Evolutionary conservation across 2,797 vertebrate species (phyloP).

Genomic region (Spinibarbus caldwelli): DNA sequence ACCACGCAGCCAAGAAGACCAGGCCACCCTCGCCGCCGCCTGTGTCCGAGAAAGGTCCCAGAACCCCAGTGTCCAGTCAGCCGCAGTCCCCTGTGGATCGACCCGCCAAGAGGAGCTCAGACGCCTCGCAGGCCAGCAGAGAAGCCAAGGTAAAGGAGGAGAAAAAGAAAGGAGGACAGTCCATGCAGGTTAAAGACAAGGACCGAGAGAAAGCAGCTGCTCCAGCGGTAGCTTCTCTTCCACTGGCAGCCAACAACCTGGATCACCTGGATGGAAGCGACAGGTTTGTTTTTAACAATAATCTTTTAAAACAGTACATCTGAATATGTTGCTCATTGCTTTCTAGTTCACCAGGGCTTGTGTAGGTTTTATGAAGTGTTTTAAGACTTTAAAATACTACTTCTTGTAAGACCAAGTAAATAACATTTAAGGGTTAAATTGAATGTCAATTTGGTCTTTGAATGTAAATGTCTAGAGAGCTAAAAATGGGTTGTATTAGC

Average conservation of each 20-base stretch:
- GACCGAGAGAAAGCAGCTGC: constrained; percentile 72
- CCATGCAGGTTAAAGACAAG: constrained; percentile 84
- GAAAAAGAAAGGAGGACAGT: constrained; percentile 84
- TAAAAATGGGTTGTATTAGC: not conserved
- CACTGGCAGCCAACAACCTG: constrained; percentile 82
- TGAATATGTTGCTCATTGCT: no score
- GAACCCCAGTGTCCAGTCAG: constrained; percentile 70
- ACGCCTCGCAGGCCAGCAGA: constrained; percentile 64
- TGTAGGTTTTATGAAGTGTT: not conserved
- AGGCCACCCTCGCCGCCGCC: constrained; percentile 83
- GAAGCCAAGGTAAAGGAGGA: constrained; percentile 83
- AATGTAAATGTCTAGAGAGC: no score
- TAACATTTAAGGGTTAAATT: no score
- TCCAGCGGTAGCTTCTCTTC: constrained; percentile 79
- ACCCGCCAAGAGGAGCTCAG: constrained; percentile 68
- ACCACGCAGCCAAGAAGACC: constrained; percentile 85
- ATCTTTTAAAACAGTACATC: not conserved
- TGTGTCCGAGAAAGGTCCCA: constrained; percentile 74
- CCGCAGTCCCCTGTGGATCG: constrained; percentile 76
- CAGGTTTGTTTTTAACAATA: constrained; percentile 70
- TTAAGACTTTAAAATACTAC: no score
- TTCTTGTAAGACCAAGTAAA: no score
- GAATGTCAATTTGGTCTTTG: no score
- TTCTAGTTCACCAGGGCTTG: not conserved
- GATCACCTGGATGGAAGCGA: constrained; percentile 86